Evolutionary conservation across 1,140 invertebrate genomes (phyloP).

Genomic region (Sarcophaga peregrina): DNA sequence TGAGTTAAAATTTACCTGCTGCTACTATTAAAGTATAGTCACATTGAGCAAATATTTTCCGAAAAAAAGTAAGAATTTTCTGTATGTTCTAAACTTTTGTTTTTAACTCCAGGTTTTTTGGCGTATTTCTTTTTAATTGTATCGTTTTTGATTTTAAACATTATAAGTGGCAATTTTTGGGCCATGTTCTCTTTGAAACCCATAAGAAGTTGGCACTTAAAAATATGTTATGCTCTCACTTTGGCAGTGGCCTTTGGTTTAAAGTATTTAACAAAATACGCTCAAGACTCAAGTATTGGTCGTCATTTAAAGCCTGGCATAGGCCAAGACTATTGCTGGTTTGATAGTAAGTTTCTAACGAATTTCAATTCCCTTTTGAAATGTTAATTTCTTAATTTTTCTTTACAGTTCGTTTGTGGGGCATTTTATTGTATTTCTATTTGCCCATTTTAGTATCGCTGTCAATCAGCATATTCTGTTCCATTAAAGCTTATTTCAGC

Average conservation of each 20-base stretch:
- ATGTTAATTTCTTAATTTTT: background rate
- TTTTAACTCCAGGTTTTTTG: conserved; percentile 68
- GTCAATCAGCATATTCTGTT: conserved; percentile 54
- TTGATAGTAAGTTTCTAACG: conserved; percentile 65
- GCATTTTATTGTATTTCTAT: conserved; percentile 61
- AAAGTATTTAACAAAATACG: conserved; percentile 64
- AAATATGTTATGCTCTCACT: conserved; percentile 73
- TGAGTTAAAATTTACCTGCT: too few species aligned
- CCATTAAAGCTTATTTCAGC: conserved; percentile 54
- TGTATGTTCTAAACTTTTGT: background rate
- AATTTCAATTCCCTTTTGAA: background rate
- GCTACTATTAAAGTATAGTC: too few species aligned
- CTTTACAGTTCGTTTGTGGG: conserved; percentile 58
- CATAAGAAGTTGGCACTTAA: conserved; percentile 65
- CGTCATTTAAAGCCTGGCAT: conserved; percentile 69
- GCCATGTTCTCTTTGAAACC: conserved; percentile 73
- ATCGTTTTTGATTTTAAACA: conserved; percentile 81
- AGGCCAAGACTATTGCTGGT: conserved; percentile 72
- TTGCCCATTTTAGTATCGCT: conserved; percentile 54
- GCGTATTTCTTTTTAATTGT: conserved; percentile 80
- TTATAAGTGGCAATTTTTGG: conserved; percentile 81
- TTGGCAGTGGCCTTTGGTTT: conserved; percentile 74
- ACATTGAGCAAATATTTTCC: too few species aligned
- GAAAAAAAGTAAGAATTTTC: background rate
- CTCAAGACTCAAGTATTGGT: conserved; percentile 69